phyloP scores from a whole-genome alignment of 2,113 vertebrate genomes.

The Lepidothrix coronata region DNA sequence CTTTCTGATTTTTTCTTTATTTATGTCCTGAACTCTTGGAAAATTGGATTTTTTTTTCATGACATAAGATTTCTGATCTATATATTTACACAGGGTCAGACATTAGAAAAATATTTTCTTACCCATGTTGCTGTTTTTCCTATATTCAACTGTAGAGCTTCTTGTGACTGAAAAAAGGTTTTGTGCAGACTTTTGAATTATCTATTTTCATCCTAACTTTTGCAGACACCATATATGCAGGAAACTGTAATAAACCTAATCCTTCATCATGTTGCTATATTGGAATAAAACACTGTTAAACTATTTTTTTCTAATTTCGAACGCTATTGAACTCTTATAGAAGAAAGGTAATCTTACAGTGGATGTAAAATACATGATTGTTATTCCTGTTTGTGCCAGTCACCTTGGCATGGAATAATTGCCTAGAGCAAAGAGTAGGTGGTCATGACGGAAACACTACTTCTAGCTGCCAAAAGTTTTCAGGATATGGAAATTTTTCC shows the following conservation, averaged over 20 bases:
- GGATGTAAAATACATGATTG: not conserved
- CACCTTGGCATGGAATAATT: not conserved
- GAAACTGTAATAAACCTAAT: not conserved
- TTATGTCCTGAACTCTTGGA: not conserved
- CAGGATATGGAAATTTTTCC: not conserved
- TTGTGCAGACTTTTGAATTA: not conserved
- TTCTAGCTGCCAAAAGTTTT: not conserved
- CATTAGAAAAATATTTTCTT: not conserved
- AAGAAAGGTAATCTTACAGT: not conserved
- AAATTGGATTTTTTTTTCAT: not conserved
- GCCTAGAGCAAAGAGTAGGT: not conserved
- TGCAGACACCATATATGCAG: not conserved
- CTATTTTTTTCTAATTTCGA: not conserved
- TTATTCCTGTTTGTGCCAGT: not conserved
- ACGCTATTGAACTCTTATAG: not conserved
- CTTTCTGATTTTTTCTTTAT: constrained; percentile 34
- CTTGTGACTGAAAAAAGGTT: not conserved
- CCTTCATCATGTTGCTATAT: not conserved
- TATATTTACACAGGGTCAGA: not conserved
- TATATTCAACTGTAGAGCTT: not conserved
- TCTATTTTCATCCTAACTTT: not conserved
- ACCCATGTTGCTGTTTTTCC: not conserved
- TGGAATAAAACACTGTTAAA: not conserved
- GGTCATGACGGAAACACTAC: not conserved
- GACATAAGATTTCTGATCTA: constrained; percentile 1